These are phyloP conservation scores for Monoplex corrugatus DNA, from an alignment of 2,888 invertebrate species.

Conservation along the genomic window DNA sequence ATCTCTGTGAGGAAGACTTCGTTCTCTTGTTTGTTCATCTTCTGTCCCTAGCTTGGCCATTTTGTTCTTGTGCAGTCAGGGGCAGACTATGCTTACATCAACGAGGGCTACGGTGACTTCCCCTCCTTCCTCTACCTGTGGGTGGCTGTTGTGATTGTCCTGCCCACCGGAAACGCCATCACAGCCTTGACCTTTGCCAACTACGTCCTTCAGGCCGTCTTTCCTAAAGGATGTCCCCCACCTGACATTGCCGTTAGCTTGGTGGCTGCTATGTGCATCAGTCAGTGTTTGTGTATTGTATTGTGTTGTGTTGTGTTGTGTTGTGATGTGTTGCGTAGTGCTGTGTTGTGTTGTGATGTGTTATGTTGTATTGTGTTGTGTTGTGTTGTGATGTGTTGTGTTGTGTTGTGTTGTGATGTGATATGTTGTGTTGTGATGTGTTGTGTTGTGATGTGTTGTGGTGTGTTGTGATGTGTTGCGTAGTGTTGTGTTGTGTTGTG, in stretches of 20 bases:
- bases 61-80: constrained; percentile 86
- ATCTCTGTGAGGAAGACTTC: too few relatives aligned
- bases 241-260: constrained; percentile 83
- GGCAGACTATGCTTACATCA: constrained; percentile 97
- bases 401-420: too few relatives aligned
- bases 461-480: neutral
- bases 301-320: neutral
- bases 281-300: constrained; percentile 36
- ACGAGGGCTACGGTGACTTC: constrained; percentile 92
- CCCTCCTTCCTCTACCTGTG: constrained; percentile 96
- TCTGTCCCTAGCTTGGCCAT: too few relatives aligned
- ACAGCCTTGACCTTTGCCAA: constrained; percentile 96
- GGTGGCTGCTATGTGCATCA: constrained; percentile 81
- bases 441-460: neutral
- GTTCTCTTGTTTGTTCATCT: too few relatives aligned
- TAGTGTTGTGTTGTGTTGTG: too few relatives aligned
- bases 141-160: constrained; percentile 94
- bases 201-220: constrained; percentile 93
- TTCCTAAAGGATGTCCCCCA: constrained; percentile 95
- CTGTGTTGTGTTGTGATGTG: too few relatives aligned
- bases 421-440: too few relatives aligned
- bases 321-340: neutral
- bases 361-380: too few relatives aligned
- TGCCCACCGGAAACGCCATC: constrained; percentile 96
- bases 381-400: too few relatives aligned